Conservation (phyloP, 2,113 vertebrate species). For the Copsychus sechellarum region DNA sequence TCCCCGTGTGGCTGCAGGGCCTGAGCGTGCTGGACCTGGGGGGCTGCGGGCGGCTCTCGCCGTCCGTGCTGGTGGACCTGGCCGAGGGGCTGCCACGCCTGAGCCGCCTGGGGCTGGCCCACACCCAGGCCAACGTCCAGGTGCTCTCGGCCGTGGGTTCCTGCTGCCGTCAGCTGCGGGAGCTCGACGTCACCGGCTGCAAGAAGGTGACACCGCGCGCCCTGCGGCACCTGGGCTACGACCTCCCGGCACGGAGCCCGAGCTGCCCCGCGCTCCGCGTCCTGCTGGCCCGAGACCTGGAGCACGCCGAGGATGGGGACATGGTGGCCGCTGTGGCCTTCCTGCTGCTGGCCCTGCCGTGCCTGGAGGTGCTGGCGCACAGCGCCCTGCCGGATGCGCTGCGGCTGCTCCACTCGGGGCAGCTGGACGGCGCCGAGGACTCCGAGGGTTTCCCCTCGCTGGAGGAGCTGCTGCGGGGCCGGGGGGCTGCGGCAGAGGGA, state of each 20-base stretch:
- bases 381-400: not conserved
- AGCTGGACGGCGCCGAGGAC: accelerated
- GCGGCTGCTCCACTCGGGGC: not conserved
- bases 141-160: conserved; percentile 52
- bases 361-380: conserved; percentile 27
- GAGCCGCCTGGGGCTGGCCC: conserved; percentile 16
- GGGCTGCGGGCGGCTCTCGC: conserved; percentile 41
- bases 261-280: not conserved
- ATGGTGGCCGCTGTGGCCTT: not conserved
- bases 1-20: not conserved
- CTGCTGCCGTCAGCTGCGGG: conserved; percentile 6
- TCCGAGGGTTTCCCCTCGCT: conserved; percentile 14
- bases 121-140: conserved; percentile 34
- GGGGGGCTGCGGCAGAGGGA: accelerated
- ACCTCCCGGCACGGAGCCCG: not conserved
- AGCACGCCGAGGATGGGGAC: accelerated
- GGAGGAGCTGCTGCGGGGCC: not conserved
- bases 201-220: not conserved
- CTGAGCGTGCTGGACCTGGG: conserved; percentile 49
- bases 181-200: conserved; percentile 61
- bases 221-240: conserved; percentile 45
- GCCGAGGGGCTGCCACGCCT: conserved; percentile 23
- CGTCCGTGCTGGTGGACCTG: not conserved
- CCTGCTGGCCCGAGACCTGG: not conserved
- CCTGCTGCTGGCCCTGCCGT: conserved; percentile 52